Evolutionary conservation across 2,797 vertebrate genomes (phyloP), one percentile per base, ranked within the genome.

Genomic region (Gallinago solitaria): DNA sequence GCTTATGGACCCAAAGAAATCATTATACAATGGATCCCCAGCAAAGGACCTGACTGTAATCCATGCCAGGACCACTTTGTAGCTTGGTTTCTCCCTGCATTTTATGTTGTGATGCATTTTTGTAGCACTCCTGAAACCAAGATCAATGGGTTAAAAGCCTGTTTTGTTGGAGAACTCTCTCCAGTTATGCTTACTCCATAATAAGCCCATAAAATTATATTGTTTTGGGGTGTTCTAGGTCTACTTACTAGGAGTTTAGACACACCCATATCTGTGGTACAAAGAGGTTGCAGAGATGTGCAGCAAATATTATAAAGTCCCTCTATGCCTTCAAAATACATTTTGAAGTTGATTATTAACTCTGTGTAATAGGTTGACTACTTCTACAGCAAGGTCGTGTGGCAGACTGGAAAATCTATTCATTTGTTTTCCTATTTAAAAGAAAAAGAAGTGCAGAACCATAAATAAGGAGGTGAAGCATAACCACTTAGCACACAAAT

Each of bases 371-470:
- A 74, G 50, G 60, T 64, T 85, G 64, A 43, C 32, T 80, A 28
- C 13, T 82, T 65, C 68, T 89, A 48, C n/a, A 90, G 67, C 47
- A 63, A 86, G 65, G 19, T 83, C 21, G 17, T 65, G 74, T 83
- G 73, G 83, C 45, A 91, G 89, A 69, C 71, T 89, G 53, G 71
- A 89, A 94, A 85, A 75, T 93, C 75, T 78, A 43, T 92, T 85
- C 47, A 82, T 90, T 76, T 94, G 14, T 89, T 89, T 92, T 65
- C 65, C 30, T 85, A 32, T 91, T 81, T 87, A 69, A 75, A 94
- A 94, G n/a, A 80, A 83, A 95, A 94, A 73, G 47, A 94, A 86
- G 41, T 84, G 33, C 35, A 87, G 77, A 83, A 83, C n/a, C 37
- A 33, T 83, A 94, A 94, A 78, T 61, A 76, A 93, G 65, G 48